A percentile compares a stretch with the other conserved stretches of the same genome.
These are phyloP conservation scores for Linnaemya vulpina DNA, from an alignment of 2,888 invertebrate species.

Conservation along the genomic window DNA sequence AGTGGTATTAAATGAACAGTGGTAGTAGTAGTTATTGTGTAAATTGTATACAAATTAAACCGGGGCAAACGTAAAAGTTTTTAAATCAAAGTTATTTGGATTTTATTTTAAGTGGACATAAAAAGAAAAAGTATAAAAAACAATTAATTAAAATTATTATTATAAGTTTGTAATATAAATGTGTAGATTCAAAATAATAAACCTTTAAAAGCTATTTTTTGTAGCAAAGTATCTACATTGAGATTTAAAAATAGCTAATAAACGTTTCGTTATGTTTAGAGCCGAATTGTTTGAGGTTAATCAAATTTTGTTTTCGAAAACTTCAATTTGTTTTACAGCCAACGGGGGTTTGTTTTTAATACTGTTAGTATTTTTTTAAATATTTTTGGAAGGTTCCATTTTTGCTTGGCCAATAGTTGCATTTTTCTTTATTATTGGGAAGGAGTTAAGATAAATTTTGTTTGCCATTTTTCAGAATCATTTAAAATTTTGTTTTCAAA, in stretches of 20 bases:
- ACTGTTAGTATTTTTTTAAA: neutral
- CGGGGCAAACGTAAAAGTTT: slow-evolving; percentile 60
- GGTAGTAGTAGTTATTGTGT: slow-evolving; percentile 60
- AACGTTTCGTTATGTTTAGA: neutral
- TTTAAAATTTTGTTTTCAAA: neutral
- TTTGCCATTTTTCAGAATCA: neutral
- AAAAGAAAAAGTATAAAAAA: slow-evolving; percentile 69
- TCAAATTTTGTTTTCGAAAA: slow-evolving; percentile 17
- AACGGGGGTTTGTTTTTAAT: slow-evolving; percentile 1
- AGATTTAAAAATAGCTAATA: slow-evolving; percentile 3
- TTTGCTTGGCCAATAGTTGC: slow-evolving; percentile 59
- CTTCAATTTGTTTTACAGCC: slow-evolving; percentile 23
- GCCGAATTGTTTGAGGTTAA: slow-evolving; percentile 31
- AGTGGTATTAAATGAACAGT: slow-evolving; percentile 48
- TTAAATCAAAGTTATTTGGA: slow-evolving; percentile 50
- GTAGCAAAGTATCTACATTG: neutral
- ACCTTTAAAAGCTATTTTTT: slow-evolving; percentile 17
- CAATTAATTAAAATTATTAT: slow-evolving; percentile 57
- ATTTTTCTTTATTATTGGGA: neutral
- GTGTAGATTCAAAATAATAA: slow-evolving; percentile 13
- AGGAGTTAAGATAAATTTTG: slow-evolving; percentile 15
- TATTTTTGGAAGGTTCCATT: slow-evolving; percentile 34
- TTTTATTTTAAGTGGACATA: slow-evolving; percentile 61
- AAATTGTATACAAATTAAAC: slow-evolving; percentile 59
- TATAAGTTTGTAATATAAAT: too few species aligned